Percentiles rank a stretch among this genome's conserved stretches.
Conservation (phyloP, 2,797 vertebrate species). For the Eleutherodactylus coqui region DNA sequence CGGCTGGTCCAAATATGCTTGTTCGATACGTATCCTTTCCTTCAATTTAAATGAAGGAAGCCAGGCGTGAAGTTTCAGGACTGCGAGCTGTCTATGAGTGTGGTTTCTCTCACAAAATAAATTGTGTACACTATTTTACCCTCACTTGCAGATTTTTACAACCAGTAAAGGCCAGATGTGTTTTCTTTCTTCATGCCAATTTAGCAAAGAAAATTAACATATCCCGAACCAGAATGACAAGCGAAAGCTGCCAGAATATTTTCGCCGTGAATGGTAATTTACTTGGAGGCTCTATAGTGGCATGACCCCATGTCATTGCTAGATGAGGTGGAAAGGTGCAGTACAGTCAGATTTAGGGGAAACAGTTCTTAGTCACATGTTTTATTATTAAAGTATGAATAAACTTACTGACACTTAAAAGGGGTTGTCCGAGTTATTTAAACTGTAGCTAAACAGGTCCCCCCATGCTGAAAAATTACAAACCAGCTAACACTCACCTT, state of each 20-base stretch:
- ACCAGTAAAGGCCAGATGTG: constrained; percentile 45
- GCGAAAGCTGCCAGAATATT: constrained; percentile 44
- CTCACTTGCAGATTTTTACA: constrained; percentile 43
- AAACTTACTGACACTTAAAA: too few relatives aligned
- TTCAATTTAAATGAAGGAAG: constrained; percentile 59
- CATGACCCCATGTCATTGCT: constrained; percentile 42
- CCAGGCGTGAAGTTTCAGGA: constrained; percentile 58
- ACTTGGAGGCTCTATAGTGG: constrained; percentile 15
- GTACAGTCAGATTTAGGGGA: neutral
- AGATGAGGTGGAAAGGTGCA: constrained; percentile 35
- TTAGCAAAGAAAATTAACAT: constrained; percentile 54
- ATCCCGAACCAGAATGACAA: constrained; percentile 30
- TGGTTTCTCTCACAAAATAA: constrained; percentile 45
- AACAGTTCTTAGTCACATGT: neutral
- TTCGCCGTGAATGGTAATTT: constrained; percentile 39
- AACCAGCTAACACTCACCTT: too few relatives aligned
- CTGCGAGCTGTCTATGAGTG: constrained; percentile 45
- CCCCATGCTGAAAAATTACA: too few relatives aligned
- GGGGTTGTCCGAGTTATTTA: too few relatives aligned
- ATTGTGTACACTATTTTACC: constrained; percentile 35
- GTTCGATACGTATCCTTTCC: constrained; percentile 57
- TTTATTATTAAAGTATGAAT: too few relatives aligned
- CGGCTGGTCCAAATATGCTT: constrained; percentile 52
- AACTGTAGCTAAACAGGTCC: too few relatives aligned
- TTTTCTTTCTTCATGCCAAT: constrained; percentile 55